Conservation (phyloP, 2,113 vertebrate species). For the Oncorhynchus masou region DNA sequence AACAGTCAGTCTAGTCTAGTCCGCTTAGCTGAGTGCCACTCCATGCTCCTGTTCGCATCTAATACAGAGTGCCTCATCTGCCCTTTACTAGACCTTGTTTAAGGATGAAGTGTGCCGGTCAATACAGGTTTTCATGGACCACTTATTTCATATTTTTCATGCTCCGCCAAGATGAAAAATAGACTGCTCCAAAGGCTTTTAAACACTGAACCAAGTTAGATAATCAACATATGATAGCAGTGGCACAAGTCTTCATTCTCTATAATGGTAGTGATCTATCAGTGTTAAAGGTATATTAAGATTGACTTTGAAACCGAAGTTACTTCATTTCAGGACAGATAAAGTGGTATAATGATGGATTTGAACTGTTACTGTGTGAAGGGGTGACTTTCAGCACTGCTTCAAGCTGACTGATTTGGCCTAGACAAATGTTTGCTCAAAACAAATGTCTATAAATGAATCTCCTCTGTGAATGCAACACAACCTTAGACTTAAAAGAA, state of each 20-base stretch:
- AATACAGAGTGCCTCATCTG: constrained; percentile 47
- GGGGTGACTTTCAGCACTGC: neutral
- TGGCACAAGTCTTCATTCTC: constrained; percentile 4
- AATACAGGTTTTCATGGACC: constrained; percentile 64
- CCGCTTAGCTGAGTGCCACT: constrained; percentile 9
- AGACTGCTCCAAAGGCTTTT: constrained; percentile 3
- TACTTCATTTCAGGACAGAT: neutral
- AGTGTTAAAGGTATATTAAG: constrained; percentile 17
- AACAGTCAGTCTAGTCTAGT: neutral
- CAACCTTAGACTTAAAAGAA: neutral
- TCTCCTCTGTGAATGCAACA: no score
- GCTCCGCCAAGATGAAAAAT: constrained; percentile 16
- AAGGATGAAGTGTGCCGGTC: constrained; percentile 58
- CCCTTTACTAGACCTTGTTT: constrained; percentile 58
- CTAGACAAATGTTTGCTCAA: neutral
- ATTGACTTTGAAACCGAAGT: constrained; percentile 2
- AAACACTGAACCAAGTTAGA: constrained; percentile 6
- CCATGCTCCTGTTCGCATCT: constrained; percentile 32
- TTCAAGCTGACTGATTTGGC: neutral
- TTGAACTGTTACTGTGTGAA: neutral
- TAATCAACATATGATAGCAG: constrained; percentile 13
- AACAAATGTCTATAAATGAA: no score
- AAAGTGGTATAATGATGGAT: neutral
- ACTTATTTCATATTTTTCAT: constrained; percentile 45
- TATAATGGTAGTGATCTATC: constrained; percentile 17